Evolutionary conservation across 2,888 invertebrate genomes (phyloP), one percentile per base, ranked within the genome.

Genomic region (Odontothrips loti): DNA sequence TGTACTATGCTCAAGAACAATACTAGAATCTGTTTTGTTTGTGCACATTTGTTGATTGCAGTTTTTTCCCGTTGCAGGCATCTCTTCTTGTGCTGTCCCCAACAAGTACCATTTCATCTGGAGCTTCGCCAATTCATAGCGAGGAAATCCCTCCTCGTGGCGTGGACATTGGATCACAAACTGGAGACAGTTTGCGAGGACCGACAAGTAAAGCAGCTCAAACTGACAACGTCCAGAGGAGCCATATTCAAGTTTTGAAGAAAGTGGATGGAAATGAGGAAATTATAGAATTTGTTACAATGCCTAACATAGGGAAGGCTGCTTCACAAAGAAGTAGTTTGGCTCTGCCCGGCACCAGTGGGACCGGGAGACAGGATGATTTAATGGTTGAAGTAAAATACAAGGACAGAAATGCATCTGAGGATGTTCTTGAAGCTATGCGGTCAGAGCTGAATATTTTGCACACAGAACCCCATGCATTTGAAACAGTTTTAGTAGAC

Each of bases 401-500:
- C 84, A 90, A 89, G 86, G 89, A 89, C 79, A 88, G 89, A 27
- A 87, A 88, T 20, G 88, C 90, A 80, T 85, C 87, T 29, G 90
- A 90, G 81, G 88, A 88, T 81, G 88, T 89, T 58, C 81, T 84
- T 79, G 87, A 88, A 81, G 85, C 89, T 11, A 87, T 88, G 27
- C 90, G 91, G 81, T 91, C 94, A 0, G 92, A 94, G 85, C 86
- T 95, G 23, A 92, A 91, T 84, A 93, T 95, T 58, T 90, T 91
- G 12, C 94, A 93, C 85, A 91, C 92, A 80, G 88, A 92, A 48
- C 93, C 94, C 0, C 93, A 94, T 84, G 91, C 94, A 0, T 95
- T 95, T 85, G 95, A 95, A 87, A 95, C 95, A 0, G 90, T 94
- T 8, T 91, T 95, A 86, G 91, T 93, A 0, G 94, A 95, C 86